These are phyloP conservation scores for Arion vulgaris DNA, from an alignment of 1,140 invertebrate species.

Conservation along the genomic window DNA sequence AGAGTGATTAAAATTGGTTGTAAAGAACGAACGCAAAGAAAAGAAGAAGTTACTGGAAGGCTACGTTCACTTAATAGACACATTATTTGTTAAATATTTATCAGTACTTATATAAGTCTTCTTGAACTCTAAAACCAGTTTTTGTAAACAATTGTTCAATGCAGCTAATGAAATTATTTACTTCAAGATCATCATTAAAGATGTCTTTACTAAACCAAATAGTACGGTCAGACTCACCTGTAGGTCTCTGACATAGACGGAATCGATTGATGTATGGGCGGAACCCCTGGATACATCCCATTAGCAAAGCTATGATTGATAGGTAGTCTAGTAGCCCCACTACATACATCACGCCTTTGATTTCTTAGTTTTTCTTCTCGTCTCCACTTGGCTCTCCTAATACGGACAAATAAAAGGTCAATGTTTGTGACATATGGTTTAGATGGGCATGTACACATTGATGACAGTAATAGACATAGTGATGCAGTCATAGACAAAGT, in stretches of 20 bases:
- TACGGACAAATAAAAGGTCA: conserved; percentile 85
- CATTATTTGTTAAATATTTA: too few species aligned
- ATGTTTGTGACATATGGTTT: conserved; percentile 91
- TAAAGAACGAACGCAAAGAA: too few species aligned
- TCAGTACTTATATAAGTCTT: too few species aligned
- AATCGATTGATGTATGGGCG: conserved; percentile 91
- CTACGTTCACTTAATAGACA: too few species aligned
- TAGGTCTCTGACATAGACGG: conserved; percentile 94
- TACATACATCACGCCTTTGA: conserved; percentile 77
- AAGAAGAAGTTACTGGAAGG: too few species aligned
- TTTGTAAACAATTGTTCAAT: too few species aligned
- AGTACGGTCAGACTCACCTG: conserved; percentile 79
- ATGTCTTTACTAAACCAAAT: too few species aligned
- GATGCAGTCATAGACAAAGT: background rate
- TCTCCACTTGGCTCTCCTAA: conserved; percentile 97
- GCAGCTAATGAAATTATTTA: too few species aligned
- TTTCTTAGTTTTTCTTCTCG: conserved; percentile 96
- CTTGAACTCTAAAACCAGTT: too few species aligned
- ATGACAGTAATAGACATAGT: background rate
- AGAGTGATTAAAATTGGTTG: too few species aligned
- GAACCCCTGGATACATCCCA: conserved; percentile 84
- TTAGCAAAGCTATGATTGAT: conserved; percentile 86
- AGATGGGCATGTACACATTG: background rate
- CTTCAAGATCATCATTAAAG: too few species aligned
- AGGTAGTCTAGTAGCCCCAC: conserved; percentile 78